Evolutionary conservation across 1,140 invertebrate species (phyloP), one percentile per base, ranked within the genome.

Genomic region (Drosophila subobscura): DNA sequence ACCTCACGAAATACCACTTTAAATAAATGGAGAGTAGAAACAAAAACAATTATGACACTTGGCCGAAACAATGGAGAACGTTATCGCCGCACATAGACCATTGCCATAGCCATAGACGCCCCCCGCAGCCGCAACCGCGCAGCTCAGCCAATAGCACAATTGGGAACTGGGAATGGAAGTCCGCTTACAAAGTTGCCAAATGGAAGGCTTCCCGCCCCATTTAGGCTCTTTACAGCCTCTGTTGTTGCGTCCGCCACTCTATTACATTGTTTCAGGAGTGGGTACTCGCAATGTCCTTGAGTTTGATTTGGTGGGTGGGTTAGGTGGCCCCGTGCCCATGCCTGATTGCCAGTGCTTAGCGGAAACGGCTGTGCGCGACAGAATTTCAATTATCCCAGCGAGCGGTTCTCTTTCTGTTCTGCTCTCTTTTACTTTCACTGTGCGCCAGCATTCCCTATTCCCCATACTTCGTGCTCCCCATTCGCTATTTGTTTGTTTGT

Each of bases 301-400:
- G 61, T 79, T 85, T 76, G 70, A 84, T 84, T 83, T 61, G 72
- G 60, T 77, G 47, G n/a, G 27, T 23, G 44, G 37, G 27, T 29
- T n/a, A 42, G 33, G 4, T 46, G 57, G n/a, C 46, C 54, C 58
- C 79, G 79, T 78, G 74, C 79, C 79, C 70, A 72, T 58, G 53
- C 55, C 51, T 72, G 76, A 75, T 76, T 84, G 80, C 55, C 37
- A 27, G 59, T 41, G 77, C 80, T 79, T 85, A 85, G 67, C 81
- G 80, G 67, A 85, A 85, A 85, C 72, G 56, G 37, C 59, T 70
- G 75, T 47, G 65, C 65, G 60, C 60, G 61, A 61, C 76, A 64
- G 67, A 78, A 80, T 80, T 85, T 85, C 80, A 84, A 85, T 84
- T 84, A 84, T 68, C 51, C 57, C 61, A 57, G 60, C 54, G 53